phyloP scores from a whole-genome alignment of 2,888 invertebrate species.

The Trichacis sp. region DNA sequence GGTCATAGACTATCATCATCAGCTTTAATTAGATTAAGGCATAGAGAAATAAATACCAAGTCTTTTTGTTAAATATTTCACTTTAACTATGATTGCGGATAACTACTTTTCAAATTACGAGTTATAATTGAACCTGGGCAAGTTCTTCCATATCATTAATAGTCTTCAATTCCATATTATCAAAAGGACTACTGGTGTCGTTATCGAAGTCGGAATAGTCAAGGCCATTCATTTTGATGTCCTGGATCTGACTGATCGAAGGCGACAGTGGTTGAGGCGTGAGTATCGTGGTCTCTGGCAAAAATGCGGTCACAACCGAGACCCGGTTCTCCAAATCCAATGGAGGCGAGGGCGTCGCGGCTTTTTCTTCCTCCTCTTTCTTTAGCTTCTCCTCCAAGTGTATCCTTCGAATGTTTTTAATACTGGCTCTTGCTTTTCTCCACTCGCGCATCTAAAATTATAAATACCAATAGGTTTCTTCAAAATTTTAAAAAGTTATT shows the following conservation, averaged over 20 bases:
- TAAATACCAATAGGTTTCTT: too few relatives aligned
- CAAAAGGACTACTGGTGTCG: constrained; percentile 93
- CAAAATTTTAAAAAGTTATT: too few relatives aligned
- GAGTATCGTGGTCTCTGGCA: constrained; percentile 69
- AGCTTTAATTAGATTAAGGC: too few relatives aligned
- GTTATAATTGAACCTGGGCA: constrained; percentile 78
- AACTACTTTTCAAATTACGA: too few relatives aligned
- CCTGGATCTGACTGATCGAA: constrained; percentile 55
- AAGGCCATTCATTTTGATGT: constrained; percentile 60
- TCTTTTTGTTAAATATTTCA: too few relatives aligned
- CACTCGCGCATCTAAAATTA: constrained; percentile 77
- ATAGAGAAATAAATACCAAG: too few relatives aligned
- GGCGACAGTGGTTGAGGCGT: constrained; percentile 63
- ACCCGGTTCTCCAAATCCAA: constrained; percentile 66
- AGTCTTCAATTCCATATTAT: constrained; percentile 91
- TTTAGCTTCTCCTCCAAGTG: constrained; percentile 74
- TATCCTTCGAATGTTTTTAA: constrained; percentile 74
- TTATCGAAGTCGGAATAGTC: constrained; percentile 82
- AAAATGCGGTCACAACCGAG: constrained; percentile 61
- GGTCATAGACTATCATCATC: too few relatives aligned
- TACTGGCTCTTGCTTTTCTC: constrained; percentile 75
- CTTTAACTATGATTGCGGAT: too few relatives aligned
- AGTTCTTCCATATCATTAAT: constrained; percentile 93
- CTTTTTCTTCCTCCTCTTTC: constrained; percentile 68
- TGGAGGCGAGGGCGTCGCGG: constrained; percentile 67